Base-by-base conservation (phyloP, 2,113 vertebrate species). In the Platichthys flesus region DNA sequence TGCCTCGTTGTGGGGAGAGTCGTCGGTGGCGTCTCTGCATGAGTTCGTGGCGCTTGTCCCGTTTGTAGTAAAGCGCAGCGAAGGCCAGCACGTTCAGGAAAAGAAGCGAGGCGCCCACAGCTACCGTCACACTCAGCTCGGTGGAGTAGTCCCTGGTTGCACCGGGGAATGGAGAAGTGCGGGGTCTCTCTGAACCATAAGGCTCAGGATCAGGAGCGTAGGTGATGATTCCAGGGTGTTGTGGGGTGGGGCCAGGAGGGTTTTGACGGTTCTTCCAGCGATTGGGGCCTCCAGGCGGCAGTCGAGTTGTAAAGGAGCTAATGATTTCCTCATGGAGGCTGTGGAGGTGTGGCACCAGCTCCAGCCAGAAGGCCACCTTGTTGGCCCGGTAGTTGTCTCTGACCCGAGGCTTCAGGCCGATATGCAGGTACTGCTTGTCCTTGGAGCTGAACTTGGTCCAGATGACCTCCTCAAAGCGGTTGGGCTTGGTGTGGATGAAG, bases 391-490 rank as follows among this genome's bases (percentile, higher is more conserved):
- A 99, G 93, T 99, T 98, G 93, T 99, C 98, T 91, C 98, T 96
- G 74, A 99, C 97, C 18, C 97, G 95, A 66, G 98, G 98, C 93
- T 99, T 99, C 93, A 99, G 94, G 89, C 98, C 98, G 88, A 99
- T 99, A 72, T 99, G 98, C 85, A 99, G 95, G 89, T 99, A 99
- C 83, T 99, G 96, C 76, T 99, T 98, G 88, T 99, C 97, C 94
- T 99, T 99, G 92, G 98, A 97, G 79, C 96, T 98, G 89, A 99
- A 99, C 93, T 98, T 97, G 88, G 97, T 98, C 98, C 98, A 99
- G 90, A 97, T 96, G 83, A 99, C 98, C 94, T 99, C 98, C 91
- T 99, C 98, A 79, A 99, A 99, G 72, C 98, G 97, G 85, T 99
- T 99, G 35, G 98, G 98, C 91, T 99, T 99, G 5, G 98, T 99